phyloP scores from a whole-genome alignment of 2,113 vertebrate species.

The Phalacrocorax aristotelis region DNA sequence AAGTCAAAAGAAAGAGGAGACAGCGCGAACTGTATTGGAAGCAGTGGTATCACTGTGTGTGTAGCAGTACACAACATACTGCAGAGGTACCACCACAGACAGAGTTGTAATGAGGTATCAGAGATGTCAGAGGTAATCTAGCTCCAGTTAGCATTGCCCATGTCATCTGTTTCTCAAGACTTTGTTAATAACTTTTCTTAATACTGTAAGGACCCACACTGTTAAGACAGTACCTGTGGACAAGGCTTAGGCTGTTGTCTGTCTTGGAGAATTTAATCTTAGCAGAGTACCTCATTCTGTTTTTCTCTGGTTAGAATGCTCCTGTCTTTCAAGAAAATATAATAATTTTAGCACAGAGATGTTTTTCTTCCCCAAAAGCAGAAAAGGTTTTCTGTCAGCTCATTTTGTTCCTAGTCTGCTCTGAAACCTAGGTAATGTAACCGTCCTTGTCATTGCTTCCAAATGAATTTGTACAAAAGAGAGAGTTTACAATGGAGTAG shows the following conservation, averaged over 20 bases:
- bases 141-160: accelerated
- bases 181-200: neutral
- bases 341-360: neutral
- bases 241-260: neutral
- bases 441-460: neutral
- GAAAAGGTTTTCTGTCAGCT: neutral
- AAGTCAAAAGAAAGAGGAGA: neutral
- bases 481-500: neutral
- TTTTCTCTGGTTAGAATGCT: neutral
- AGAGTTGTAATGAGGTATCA: neutral
- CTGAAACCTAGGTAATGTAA: neutral
- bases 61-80: neutral
- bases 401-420: neutral
- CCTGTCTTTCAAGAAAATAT: neutral
- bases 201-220: neutral
- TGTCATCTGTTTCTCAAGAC: neutral
- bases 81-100: neutral
- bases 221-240: neutral
- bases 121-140: neutral
- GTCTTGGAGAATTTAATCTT: neutral
- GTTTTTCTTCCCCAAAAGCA: neutral
- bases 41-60: neutral
- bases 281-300: neutral
- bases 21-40: accelerated
- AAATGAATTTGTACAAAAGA: neutral